Conservation (phyloP, 2,888 invertebrate genomes). For the Leptinotarsa haldemani region DNA sequence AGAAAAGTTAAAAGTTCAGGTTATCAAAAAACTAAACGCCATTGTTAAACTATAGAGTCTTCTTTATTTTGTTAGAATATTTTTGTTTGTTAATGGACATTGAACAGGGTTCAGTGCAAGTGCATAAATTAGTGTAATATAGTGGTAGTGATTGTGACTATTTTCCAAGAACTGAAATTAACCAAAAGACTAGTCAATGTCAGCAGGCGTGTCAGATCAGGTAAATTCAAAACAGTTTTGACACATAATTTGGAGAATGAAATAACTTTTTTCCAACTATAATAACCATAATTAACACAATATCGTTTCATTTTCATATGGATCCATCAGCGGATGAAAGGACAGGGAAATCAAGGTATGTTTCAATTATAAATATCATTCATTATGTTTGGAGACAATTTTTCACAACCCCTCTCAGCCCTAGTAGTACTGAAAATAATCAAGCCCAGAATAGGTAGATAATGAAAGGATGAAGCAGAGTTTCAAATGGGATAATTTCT, state of each 20-base stretch:
- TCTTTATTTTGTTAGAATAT: constrained; percentile 54
- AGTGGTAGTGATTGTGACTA: constrained; percentile 56
- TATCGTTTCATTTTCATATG: constrained; percentile 69
- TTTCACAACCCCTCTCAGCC: constrained; percentile 14
- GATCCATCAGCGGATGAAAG: constrained; percentile 81
- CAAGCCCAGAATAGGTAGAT: no score
- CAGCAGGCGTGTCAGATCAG: constrained; percentile 93
- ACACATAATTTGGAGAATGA: constrained; percentile 58
- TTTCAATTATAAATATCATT: constrained; percentile 23
- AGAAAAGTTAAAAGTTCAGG: constrained; percentile 30
- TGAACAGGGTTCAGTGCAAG: constrained; percentile 53
- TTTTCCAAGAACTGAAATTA: constrained; percentile 64
- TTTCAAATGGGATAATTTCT: no score
- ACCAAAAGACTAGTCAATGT: constrained; percentile 82
- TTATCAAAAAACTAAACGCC: constrained; percentile 62
- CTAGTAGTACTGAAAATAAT: background rate
- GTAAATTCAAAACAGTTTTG: constrained; percentile 70
- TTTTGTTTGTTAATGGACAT: constrained; percentile 51
- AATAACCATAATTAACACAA: constrained; percentile 29
- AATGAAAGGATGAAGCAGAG: no score
- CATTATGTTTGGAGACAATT: constrained; percentile 19
- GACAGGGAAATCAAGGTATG: constrained; percentile 85
- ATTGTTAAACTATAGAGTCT: constrained; percentile 64
- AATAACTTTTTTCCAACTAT: constrained; percentile 30
- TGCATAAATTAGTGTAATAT: constrained; percentile 60